Conservation (phyloP, 2,113 vertebrate species). For the Seriola aureovittata region DNA sequence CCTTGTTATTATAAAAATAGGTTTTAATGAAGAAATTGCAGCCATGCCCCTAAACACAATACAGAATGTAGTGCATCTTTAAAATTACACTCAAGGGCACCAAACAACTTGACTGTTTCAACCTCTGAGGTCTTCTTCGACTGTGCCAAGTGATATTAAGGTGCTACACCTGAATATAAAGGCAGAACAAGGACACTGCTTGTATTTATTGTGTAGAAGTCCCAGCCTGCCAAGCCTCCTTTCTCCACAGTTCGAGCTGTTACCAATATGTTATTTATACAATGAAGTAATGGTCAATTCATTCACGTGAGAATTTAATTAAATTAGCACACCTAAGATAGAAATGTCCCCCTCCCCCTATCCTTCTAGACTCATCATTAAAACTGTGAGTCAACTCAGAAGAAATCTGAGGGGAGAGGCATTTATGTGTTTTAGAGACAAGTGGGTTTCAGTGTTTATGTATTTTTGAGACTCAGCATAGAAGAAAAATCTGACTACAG, state of each 20-base stretch:
- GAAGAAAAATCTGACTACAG: background rate
- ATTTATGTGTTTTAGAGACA: background rate
- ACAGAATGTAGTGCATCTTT: constrained; percentile 32
- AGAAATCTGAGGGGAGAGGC: background rate
- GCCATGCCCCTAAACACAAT: constrained; percentile 31
- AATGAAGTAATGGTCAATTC: constrained; percentile 2
- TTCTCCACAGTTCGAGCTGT: constrained; percentile 2
- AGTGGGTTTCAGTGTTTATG: background rate
- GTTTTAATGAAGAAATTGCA: constrained; percentile 33
- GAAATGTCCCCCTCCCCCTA: background rate
- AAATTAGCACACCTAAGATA: constrained; percentile 1
- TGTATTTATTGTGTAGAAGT: constrained; percentile 11
- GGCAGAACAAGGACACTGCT: constrained; percentile 32
- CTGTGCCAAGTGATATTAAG: constrained; percentile 21
- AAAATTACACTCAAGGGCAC: constrained; percentile 42
- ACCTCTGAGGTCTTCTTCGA: constrained; percentile 34
- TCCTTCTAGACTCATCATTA: constrained; percentile 11
- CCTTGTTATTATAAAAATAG: constrained; percentile 46
- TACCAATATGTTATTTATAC: constrained; percentile 2
- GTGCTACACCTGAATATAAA: constrained; percentile 44
- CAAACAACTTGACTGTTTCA: constrained; percentile 25
- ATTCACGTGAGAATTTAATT: background rate
- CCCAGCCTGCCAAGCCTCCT: constrained; percentile 5
- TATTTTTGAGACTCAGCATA: background rate
- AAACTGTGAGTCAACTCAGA: background rate